A percentile compares a stretch with the other conserved stretches of the same genome.
phyloP scores from a whole-genome alignment of 2,113 vertebrate species.

The Psilopogon haemacephalus region DNA sequence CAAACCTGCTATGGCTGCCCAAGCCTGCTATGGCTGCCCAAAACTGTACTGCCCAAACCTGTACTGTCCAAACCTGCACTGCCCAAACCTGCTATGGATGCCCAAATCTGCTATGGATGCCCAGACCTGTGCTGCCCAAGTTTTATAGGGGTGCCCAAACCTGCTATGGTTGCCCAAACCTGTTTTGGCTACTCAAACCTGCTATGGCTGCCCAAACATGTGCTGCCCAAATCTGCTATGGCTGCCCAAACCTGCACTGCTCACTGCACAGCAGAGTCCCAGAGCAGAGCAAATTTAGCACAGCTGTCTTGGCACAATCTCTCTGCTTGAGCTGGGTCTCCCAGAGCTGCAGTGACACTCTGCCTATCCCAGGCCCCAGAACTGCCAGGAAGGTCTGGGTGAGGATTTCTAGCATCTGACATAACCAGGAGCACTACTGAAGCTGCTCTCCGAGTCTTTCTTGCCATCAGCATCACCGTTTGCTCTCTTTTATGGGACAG shows the following conservation, averaged over 20 bases:
- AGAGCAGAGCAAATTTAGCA: constrained; percentile 1
- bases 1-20: neutral
- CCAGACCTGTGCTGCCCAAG: too few relatives aligned
- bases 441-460: neutral
- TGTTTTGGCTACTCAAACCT: neutral
- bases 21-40: too few relatives aligned
- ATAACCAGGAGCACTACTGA: accelerated
- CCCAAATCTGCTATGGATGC: neutral
- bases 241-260: neutral
- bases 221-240: neutral
- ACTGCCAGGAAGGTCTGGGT: accelerated
- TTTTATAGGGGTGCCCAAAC: neutral
- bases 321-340: neutral
- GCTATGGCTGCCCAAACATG: neutral
- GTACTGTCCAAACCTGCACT: too few relatives aligned
- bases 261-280: neutral
- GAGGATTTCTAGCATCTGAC: neutral
- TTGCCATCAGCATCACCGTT: accelerated
- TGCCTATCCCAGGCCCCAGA: neutral
- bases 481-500: neutral
- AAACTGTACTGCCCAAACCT: too few relatives aligned
- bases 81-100: too few relatives aligned
- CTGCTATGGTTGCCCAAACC: neutral
- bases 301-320: neutral
- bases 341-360: neutral